These are phyloP conservation scores for Petroica traversi DNA, from an alignment of 2,113 vertebrate species.

Conservation along the genomic window DNA sequence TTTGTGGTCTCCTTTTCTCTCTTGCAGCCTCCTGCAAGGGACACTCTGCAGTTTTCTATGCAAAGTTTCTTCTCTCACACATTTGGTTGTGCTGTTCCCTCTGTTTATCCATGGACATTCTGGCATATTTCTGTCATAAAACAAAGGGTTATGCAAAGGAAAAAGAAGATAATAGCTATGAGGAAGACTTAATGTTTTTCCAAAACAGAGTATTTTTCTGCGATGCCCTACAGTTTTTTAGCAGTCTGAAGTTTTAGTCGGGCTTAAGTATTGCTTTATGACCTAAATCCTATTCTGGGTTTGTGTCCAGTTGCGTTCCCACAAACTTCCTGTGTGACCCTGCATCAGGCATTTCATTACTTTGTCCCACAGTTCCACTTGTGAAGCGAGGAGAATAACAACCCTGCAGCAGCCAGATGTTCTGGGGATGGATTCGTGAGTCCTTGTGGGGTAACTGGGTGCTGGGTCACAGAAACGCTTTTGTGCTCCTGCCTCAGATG, in stretches of 20 bases:
- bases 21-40: background rate
- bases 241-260: background rate
- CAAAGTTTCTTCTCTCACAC: background rate
- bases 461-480: background rate
- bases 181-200: background rate
- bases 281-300: background rate
- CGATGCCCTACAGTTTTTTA: background rate
- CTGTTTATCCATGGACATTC: background rate
- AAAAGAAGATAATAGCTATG: background rate
- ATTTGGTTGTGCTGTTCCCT: background rate
- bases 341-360: background rate
- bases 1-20: background rate
- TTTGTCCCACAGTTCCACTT: background rate
- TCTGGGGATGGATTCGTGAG: constrained; percentile 5
- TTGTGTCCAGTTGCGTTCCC: background rate
- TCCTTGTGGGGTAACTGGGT: background rate
- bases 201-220: background rate
- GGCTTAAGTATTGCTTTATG: background rate
- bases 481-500: background rate
- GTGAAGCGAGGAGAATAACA: background rate
- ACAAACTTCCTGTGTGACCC: constrained; percentile 25
- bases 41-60: background rate
- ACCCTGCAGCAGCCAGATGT: constrained; percentile 12
- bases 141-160: background rate
- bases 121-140: background rate